Percentiles rank a stretch among this genome's conserved stretches.
Conservation (phyloP, 2,888 invertebrate genomes). For the Hypsopygia costalis region DNA sequence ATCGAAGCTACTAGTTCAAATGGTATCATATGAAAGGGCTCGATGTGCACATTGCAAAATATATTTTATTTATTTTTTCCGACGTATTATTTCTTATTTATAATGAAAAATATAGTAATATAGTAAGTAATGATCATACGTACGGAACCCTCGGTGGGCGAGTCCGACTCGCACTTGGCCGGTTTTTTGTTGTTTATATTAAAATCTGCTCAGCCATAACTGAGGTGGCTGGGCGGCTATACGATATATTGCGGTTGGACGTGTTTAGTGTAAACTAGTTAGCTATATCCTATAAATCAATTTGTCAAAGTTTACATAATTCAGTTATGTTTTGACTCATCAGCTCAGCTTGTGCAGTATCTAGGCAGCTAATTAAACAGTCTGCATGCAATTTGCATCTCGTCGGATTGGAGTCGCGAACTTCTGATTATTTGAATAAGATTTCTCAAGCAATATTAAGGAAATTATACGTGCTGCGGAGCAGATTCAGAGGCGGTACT, state of each 20-base stretch:
- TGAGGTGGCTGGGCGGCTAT: too few relatives aligned
- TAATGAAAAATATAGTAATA: too few relatives aligned
- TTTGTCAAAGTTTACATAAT: constrained; percentile 20
- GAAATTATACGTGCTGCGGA: constrained; percentile 52
- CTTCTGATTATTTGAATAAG: constrained; percentile 69
- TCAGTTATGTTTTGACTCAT: constrained; percentile 23
- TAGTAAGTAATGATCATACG: too few relatives aligned
- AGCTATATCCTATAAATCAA: constrained; percentile 14
- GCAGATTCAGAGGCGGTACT: constrained; percentile 21
- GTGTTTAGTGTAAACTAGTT: constrained; percentile 7
- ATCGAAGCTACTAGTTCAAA: too few relatives aligned
- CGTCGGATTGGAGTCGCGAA: constrained; percentile 58
- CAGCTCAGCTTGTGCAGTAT: constrained; percentile 29
- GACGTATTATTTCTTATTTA: too few relatives aligned
- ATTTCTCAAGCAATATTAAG: constrained; percentile 57
- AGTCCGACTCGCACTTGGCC: too few relatives aligned
- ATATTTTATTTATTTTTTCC: too few relatives aligned
- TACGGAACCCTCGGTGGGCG: too few relatives aligned
- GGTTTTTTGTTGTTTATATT: too few relatives aligned
- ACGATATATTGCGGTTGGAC: neutral
- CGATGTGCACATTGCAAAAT: too few relatives aligned
- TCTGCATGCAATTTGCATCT: constrained; percentile 66
- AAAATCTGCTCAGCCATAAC: too few relatives aligned
- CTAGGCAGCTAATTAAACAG: constrained; percentile 55
- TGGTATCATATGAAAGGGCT: too few relatives aligned